Evolutionary conservation across 30 jellyfish, hydroid and myxozoan species (phyloP), one percentile per base, ranked within the genome.

Genomic region (Clytia hemisphaerica): DNA sequence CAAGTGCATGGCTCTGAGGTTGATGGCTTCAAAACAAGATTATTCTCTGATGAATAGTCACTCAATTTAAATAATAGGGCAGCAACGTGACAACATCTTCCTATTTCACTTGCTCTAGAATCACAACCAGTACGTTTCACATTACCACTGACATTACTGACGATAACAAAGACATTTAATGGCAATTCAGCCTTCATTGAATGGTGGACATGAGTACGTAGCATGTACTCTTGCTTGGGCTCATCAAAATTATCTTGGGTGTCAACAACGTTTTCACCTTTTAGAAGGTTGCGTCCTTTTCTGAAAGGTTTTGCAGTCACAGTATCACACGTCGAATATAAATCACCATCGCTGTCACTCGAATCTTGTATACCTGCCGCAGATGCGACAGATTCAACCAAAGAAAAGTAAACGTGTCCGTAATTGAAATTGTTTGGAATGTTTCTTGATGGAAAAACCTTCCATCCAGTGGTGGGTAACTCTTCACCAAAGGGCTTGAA

Each of bases 71-170:
- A 10, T 15, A 78, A 42, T 18, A 69, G 31, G 14, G 93, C 93
- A 79, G 88, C 77, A n/a, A n/a, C n/a, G n/a, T n/a, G 93, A 36
- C 65, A 50, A 32, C 88, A 79, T 55, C 82, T 71, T 6, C 88
- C 86, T 9, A 40, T 15, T 7, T 47, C 77, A 1, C 58, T 22
- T 14, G 93, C 80, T 19, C 45, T 26, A 45, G 76, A 67, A 1
- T 1, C 46, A 31, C 79, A 67, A 18, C 16, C 36, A 38, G 79
- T 25, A 67, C 30, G 18, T 38, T 67, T 2, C 1, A 67, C 76
- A 46, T 67, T 38, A 24, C 79, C 79, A 45, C 79, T 67, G 28
- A 31, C 73, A 38, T 67, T 67, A 38, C 91, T 81, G 53, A 81
- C 38, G 14, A 67, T 7, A 7, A 62, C 24, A 29, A 31, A 29